Evolutionary conservation across 2,797 vertebrate species (phyloP), one percentile per base, ranked within the genome.

Genomic region (Crypturellus tataupa): DNA sequence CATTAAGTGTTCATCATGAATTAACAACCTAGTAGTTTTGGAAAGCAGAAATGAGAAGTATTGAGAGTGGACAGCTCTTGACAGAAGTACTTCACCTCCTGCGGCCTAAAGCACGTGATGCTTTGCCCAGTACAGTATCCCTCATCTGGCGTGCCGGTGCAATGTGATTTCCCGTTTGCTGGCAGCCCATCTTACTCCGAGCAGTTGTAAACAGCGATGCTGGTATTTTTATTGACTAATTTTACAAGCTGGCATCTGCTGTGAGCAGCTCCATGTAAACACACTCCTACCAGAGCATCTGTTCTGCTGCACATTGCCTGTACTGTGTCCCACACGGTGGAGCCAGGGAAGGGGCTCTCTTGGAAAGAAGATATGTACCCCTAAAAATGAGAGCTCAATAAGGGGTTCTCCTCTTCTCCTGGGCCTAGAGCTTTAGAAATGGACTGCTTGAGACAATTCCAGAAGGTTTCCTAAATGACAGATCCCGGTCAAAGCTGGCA

Each of bases 211-310:
- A 85, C 89, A 94, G 87, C 92, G 86, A 87, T 92, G 90, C 87
- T 88, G 89, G 81, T 92, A 89, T 94, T 97, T 96, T 94, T 93
- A 95, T 84, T 97, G 97, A 95, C 85, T 96, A 84, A 89, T 96
- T 96, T 88, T 93, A 53, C 85, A 97, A 94, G 92, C 77, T 85
- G 53, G 94, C 96, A 97, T 97, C 96, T 98, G 97, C 87, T 92
- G 75, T 82, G 88, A 95, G 93, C 93, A 95, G 94, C 96, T 96
- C 96, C 96, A 8, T 94, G 96, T 97, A 98, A 97, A 98, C 95
- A 97, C 76, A 82, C 91, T 97, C 93, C 91, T 93, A 95, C 93
- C 78, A 80, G 46, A 95, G 96, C 97, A 97, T 97, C 97, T 97
- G 97, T 93, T 97, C 95, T 65, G 60, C 92, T 94, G 96, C 72